phyloP scores from a whole-genome alignment of 2,888 invertebrate species.

The Agrypnus murinus region DNA sequence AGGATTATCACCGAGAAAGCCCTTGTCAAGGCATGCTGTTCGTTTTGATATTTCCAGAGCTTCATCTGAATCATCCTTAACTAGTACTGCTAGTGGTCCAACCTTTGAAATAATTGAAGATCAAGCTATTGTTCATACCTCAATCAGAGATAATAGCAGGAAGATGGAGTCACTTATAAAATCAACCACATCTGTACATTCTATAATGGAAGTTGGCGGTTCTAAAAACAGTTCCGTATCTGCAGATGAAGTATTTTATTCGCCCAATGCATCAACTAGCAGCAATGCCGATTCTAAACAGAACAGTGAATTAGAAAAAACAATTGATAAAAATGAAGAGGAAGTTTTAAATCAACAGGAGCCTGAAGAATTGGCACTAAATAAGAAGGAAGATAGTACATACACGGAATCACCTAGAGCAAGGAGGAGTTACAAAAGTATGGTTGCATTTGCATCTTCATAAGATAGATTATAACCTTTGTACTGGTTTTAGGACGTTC shows the following conservation, averaged over 20 bases:
- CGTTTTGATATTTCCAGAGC: slow-evolving; percentile 49
- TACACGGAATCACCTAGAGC: slow-evolving; percentile 27
- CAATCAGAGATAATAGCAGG: background rate
- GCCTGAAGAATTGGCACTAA: background rate
- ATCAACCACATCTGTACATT: background rate
- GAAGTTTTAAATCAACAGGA: slow-evolving; percentile 6
- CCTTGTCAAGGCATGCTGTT: slow-evolving; percentile 55
- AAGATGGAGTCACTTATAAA: background rate
- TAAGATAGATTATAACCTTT: background rate
- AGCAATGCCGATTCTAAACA: slow-evolving; percentile 38
- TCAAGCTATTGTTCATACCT: slow-evolving; percentile 33
- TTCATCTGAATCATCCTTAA: slow-evolving; percentile 44
- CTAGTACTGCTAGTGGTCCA: slow-evolving; percentile 19
- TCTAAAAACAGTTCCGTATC: slow-evolving; percentile 35
- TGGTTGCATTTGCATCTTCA: background rate
- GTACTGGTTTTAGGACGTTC: background rate
- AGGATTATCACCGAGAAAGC: slow-evolving; percentile 59
- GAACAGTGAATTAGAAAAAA: background rate
- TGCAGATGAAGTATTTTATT: slow-evolving; percentile 59
- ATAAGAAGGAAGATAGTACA: background rate
- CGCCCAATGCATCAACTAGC: slow-evolving; percentile 57
- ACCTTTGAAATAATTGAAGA: slow-evolving; percentile 32
- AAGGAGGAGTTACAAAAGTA: slow-evolving; percentile 43
- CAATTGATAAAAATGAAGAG: slow-evolving; percentile 3
- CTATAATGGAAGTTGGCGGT: background rate